Evolutionary conservation across 2,888 invertebrate species (phyloP).

Genomic region (Papilio demoleus): DNA sequence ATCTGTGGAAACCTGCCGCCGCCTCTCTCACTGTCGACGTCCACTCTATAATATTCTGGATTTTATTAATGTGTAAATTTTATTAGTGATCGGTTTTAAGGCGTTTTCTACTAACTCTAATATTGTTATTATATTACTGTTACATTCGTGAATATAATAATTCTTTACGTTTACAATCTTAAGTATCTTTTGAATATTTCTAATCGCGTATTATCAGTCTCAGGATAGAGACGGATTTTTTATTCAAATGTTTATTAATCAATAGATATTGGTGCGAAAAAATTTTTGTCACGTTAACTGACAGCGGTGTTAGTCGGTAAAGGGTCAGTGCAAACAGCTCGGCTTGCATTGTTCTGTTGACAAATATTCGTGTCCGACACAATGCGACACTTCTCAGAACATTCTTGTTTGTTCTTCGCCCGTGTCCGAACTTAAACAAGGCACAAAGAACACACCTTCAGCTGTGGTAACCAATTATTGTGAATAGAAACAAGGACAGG

Average conservation of each 20-base stretch:
- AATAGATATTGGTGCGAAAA: not conserved
- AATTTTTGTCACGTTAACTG: not conserved
- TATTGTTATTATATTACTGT: no score
- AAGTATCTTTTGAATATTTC: not conserved
- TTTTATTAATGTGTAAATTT: not conserved
- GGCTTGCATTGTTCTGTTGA: slow-evolving; percentile 17
- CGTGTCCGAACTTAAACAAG: slow-evolving; percentile 32
- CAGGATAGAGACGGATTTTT: no score
- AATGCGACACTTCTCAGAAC: slow-evolving; percentile 36
- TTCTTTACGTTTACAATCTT: not conserved
- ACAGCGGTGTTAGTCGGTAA: not conserved
- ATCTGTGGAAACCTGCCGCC: no score
- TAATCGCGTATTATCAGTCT: no score
- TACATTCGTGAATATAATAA: not conserved
- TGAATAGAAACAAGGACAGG: not conserved
- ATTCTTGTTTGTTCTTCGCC: slow-evolving; percentile 27
- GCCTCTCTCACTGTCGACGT: no score
- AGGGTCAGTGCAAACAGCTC: slow-evolving; percentile 11
- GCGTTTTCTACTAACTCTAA: no score
- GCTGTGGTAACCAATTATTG: slow-evolving; percentile 5
- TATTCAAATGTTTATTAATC: no score
- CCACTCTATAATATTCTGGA: no score
- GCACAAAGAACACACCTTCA: slow-evolving; percentile 5
- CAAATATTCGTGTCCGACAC: slow-evolving; percentile 25
- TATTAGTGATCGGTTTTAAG: no score